Conservation (phyloP, 2,797 vertebrate species). For the Nannoperca obscura region DNA sequence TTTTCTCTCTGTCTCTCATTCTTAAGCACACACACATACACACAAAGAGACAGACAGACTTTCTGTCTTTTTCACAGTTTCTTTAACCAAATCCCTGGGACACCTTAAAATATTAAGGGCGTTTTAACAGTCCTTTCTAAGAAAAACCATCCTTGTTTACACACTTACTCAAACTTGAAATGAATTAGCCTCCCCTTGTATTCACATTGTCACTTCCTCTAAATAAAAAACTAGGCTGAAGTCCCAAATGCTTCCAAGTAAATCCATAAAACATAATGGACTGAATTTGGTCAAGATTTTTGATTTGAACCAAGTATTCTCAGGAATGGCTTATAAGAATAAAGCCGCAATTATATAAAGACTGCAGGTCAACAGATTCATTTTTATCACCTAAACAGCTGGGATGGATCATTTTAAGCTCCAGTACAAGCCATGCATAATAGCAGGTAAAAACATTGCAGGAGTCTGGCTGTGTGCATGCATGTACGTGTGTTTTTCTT, state of each 20-base stretch:
- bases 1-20: not conserved
- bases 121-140: conserved; percentile 57
- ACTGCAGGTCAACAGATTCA: conserved; percentile 10
- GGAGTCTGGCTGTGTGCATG: conserved; percentile 33
- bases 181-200: conserved; percentile 28
- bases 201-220: conserved; percentile 32
- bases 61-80: conserved; percentile 30
- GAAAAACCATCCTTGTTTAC: conserved; percentile 47
- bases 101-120: conserved; percentile 62
- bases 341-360: conserved; percentile 6
- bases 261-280: conserved; percentile 7
- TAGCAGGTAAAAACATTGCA: conserved; percentile 42
- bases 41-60: not conserved
- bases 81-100: conserved; percentile 59
- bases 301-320: conserved; percentile 3
- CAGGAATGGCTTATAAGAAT: not conserved
- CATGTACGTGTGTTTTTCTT: conserved; percentile 27
- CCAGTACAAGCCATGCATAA: conserved; percentile 40
- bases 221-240: conserved; percentile 26
- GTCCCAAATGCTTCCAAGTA: not conserved
- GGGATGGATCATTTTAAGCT: conserved; percentile 30
- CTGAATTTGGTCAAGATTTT: conserved; percentile 11
- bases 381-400: conserved; percentile 20
- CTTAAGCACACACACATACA: conserved; percentile 12
- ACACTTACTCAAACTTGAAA: conserved; percentile 30